Conservation (phyloP, 2,113 vertebrate genomes). For the Xiphophorus maculatus region DNA sequence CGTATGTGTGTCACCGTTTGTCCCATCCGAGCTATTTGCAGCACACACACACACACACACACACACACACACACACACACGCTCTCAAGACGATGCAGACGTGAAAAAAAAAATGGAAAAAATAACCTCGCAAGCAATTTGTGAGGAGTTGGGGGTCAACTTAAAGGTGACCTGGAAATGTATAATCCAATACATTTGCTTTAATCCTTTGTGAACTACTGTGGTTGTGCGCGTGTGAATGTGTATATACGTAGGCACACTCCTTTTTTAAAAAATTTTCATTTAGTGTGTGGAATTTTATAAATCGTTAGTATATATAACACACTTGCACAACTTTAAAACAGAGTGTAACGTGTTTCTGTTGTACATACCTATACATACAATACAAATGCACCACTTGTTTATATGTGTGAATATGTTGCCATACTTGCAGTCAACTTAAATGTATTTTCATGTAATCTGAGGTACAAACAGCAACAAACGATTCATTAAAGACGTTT, state of each 20-base stretch:
- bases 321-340: slow-evolving; percentile 81
- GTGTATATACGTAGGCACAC: slow-evolving; percentile 79
- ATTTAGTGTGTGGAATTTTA: slow-evolving; percentile 78
- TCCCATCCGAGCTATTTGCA: slow-evolving; percentile 35
- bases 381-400: slow-evolving; percentile 81
- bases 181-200: slow-evolving; percentile 80
- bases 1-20: slow-evolving; percentile 36
- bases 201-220: slow-evolving; percentile 81
- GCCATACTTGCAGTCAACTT: slow-evolving; percentile 80
- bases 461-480: slow-evolving; percentile 79
- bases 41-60: slow-evolving; percentile 44
- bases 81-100: slow-evolving; percentile 20
- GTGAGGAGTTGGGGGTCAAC: slow-evolving; percentile 42
- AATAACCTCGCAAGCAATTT: slow-evolving; percentile 33
- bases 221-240: slow-evolving; percentile 78
- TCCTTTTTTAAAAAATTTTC: slow-evolving; percentile 35
- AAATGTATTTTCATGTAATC: slow-evolving; percentile 84
- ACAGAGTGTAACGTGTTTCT: slow-evolving; percentile 79
- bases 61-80: not conserved
- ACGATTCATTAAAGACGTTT: slow-evolving; percentile 83
- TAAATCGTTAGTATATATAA: slow-evolving; percentile 80
- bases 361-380: slow-evolving; percentile 81
- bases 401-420: slow-evolving; percentile 83
- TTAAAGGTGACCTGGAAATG: slow-evolving; percentile 61
- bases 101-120: slow-evolving; percentile 19